Evolutionary conservation across 1,140 invertebrate species (phyloP), one percentile per base, ranked within the genome.

Genomic region (Muscidifurax raptorellus): DNA sequence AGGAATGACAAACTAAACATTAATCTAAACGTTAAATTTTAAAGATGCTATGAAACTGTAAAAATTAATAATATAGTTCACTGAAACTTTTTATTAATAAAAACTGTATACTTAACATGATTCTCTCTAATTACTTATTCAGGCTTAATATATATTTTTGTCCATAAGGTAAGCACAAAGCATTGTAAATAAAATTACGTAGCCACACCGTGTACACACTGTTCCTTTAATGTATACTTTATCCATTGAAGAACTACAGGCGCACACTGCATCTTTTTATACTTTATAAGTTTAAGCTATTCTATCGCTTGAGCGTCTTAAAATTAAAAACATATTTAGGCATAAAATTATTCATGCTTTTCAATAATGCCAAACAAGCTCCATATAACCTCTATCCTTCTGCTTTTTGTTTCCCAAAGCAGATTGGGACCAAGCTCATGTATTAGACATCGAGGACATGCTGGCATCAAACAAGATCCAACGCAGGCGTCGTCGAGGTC

Each of bases 401-500:
- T 69, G 13, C 71, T 74, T 32, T 74, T 36, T 32, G 22, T 74
- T 22, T 13, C 2, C 22, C 18, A 69, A 28, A 28, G 18, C 47
- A 59, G 52, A 28, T 64, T 30, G 15, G 47, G 4, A 64, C 28
- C 52, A 32, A 10, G 2, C 64, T 1, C 47, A 64, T 4, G 44
- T 64, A 10, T 47, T 78, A 12, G 30, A 78, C 18, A 59, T 78
- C 47, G 76, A 78, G 22, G n/a, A 52, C 2, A 59, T 78, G 44
- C 27, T 78, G 18, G 18, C 5, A 9, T 3, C 36, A 22, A 12
- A 18, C 12, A 32, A 2, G 13, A 30, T 30, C 2, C 32, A 10
- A 13, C 44, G 47, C 22, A 28, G 71, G 12, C 76, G 76, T 30
- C 76, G 76, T 64, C 44, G 76, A 22, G 76, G 76, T 36, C 27